Conservation (phyloP, 2,888 invertebrate genomes). For the Eupithecia inturbata region DNA sequence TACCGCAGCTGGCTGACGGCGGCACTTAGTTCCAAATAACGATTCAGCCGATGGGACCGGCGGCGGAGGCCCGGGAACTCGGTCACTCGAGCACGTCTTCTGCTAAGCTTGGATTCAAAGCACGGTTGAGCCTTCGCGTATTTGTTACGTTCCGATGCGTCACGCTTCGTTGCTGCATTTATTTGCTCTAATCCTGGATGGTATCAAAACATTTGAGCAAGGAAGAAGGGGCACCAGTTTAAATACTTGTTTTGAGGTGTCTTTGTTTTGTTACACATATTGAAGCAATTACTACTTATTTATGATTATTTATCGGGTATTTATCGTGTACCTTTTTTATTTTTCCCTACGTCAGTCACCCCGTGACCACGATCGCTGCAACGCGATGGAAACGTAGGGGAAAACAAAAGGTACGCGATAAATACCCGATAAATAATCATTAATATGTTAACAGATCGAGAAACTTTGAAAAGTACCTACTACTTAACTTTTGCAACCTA, state of each 20-base stretch:
- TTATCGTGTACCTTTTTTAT: too few species aligned
- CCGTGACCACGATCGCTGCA: too few species aligned
- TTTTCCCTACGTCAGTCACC: too few species aligned
- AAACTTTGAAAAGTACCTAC: too few species aligned
- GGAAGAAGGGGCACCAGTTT: background rate
- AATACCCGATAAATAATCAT: too few species aligned
- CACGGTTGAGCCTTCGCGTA: conserved; percentile 47
- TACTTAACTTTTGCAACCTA: conserved; percentile 2
- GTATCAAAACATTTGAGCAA: background rate
- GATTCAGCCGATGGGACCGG: conserved; percentile 49
- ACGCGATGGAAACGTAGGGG: too few species aligned
- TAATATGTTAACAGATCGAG: too few species aligned
- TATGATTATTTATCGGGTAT: too few species aligned
- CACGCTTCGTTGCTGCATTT: conserved; percentile 31
- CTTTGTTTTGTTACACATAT: conserved; percentile 27
- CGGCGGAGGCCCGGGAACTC: conserved; percentile 48
- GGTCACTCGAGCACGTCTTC: conserved; percentile 59
- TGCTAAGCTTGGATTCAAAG: conserved; percentile 52
- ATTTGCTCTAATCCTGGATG: conserved; percentile 20
- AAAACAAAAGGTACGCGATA: too few species aligned
- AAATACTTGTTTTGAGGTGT: conserved; percentile 23
- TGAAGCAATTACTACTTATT: conserved; percentile 10
- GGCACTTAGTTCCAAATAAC: conserved; percentile 58
- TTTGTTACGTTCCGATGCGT: conserved; percentile 48
- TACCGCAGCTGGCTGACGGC: conserved; percentile 54